phyloP scores from a whole-genome alignment of 1,140 invertebrate species.

The Eumaeus atala region DNA sequence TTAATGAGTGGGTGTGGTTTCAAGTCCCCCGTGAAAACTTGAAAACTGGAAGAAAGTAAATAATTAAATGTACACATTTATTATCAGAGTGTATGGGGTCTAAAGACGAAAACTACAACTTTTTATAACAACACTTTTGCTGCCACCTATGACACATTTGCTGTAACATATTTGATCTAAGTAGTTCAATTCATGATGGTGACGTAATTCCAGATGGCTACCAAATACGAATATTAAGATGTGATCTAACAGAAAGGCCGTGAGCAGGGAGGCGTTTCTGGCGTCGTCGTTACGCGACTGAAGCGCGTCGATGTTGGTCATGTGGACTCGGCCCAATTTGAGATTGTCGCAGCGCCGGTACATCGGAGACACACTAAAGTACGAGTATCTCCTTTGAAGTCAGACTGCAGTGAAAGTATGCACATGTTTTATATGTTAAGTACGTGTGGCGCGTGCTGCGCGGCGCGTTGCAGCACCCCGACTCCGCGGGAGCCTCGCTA shows the following conservation, averaged over 20 bases:
- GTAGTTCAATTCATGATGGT: not conserved
- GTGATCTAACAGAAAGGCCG: not conserved
- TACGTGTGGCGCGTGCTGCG: slow-evolving; percentile 9
- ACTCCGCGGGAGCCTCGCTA: not conserved
- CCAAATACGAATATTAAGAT: not conserved
- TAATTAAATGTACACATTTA: too few relatives aligned
- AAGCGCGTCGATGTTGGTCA: not conserved
- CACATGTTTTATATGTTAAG: not conserved
- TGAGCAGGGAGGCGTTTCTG: slow-evolving; percentile 15
- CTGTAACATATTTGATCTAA: not conserved
- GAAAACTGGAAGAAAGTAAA: not conserved
- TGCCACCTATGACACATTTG: not conserved
- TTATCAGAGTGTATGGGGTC: not conserved
- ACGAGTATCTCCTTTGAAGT: too few relatives aligned
- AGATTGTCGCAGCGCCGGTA: too few relatives aligned
- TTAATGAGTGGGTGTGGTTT: slow-evolving; percentile 1
- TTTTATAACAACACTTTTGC: not conserved
- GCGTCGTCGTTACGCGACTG: slow-evolving; percentile 19
- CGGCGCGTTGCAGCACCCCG: slow-evolving; percentile 6
- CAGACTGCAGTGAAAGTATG: too few relatives aligned
- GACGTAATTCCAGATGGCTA: not conserved
- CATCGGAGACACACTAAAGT: too few relatives aligned
- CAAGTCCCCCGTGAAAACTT: not conserved
- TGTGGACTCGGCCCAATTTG: not conserved
- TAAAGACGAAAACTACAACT: not conserved